phyloP scores from a whole-genome alignment of 2,797 vertebrate genomes.

The Streptopelia turtur region DNA sequence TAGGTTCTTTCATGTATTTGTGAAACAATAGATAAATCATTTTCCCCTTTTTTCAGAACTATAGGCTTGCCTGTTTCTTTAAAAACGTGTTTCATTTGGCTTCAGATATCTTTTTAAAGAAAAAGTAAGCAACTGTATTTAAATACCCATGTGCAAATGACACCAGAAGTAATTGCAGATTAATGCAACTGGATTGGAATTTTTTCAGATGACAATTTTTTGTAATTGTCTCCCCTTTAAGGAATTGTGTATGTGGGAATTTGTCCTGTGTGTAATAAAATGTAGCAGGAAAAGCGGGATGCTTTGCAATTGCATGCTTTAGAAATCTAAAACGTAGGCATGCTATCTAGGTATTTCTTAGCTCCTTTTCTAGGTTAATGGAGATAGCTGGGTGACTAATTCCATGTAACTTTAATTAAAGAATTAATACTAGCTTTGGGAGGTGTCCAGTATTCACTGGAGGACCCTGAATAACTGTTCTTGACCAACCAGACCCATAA shows the following conservation, averaged over 20 bases:
- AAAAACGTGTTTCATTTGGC: neutral
- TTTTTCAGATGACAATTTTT: neutral
- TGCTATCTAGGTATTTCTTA: neutral
- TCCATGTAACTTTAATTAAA: neutral
- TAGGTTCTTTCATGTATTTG: neutral
- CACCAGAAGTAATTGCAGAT: neutral
- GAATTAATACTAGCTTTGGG: neutral
- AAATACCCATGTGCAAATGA: neutral
- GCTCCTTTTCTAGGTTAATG: neutral
- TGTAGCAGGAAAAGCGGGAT: neutral
- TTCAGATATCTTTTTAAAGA: neutral
- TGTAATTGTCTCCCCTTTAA: neutral
- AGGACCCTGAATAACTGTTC: neutral
- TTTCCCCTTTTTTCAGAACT: neutral
- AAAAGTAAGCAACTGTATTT: neutral
- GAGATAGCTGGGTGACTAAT: neutral
- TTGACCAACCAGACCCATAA: neutral
- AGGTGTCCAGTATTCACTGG: neutral
- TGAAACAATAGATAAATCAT: neutral
- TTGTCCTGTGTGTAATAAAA: neutral
- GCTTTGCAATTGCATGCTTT: neutral
- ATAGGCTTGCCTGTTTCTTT: neutral
- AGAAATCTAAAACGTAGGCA: neutral
- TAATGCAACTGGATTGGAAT: neutral
- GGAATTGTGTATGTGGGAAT: neutral